Evolutionary conservation across 2,888 invertebrate species (phyloP).

Genomic region (Oxytorus armatus): DNA sequence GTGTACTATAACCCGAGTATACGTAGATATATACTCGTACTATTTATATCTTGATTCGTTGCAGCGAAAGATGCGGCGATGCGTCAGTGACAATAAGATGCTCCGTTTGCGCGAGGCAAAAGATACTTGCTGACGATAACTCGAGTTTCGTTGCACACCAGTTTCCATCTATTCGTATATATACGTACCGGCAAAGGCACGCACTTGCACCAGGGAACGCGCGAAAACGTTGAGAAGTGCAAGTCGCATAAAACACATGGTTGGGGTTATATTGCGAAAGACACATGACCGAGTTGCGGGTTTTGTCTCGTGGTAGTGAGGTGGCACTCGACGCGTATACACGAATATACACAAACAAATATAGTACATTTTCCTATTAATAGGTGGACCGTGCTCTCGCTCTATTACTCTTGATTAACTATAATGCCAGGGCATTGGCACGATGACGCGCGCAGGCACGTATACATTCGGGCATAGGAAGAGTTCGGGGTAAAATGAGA

Average conservation of each 20-base stretch:
- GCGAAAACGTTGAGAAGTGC: slow-evolving; percentile 21
- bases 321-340: slow-evolving; percentile 1
- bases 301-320: slow-evolving; percentile 5
- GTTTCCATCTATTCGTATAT: not conserved
- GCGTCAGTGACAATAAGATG: slow-evolving; percentile 40
- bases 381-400: slow-evolving; percentile 73
- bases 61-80: slow-evolving; percentile 21
- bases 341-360: slow-evolving; percentile 37
- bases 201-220: not conserved
- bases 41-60: slow-evolving; percentile 10
- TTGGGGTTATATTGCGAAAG: slow-evolving; percentile 48
- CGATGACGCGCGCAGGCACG: slow-evolving; percentile 72
- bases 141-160: slow-evolving; percentile 12
- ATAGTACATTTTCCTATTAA: slow-evolving; percentile 74
- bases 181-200: not conserved
- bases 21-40: not conserved
- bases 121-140: slow-evolving; percentile 35
- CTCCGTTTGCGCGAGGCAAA: slow-evolving; percentile 17
- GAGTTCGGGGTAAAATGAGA: slow-evolving; percentile 10
- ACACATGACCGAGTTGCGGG: slow-evolving; percentile 27
- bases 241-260: slow-evolving; percentile 49
- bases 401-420: slow-evolving; percentile 80
- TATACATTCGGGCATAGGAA: not conserved
- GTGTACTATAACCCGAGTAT: slow-evolving; percentile 18
- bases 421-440: slow-evolving; percentile 75